Base-by-base conservation (phyloP, 2,888 invertebrate species). In the Bellardia bayeri region DNA sequence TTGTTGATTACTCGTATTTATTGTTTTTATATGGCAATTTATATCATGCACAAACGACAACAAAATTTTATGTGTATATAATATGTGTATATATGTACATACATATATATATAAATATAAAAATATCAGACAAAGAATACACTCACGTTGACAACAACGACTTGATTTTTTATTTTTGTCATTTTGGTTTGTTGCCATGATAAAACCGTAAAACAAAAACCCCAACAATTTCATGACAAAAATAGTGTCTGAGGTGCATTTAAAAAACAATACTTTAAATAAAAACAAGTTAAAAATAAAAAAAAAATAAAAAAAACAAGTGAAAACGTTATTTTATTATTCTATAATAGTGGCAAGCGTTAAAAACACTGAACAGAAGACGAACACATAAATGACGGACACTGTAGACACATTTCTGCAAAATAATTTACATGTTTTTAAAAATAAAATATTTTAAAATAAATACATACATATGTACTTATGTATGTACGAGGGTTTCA, bases 181-280 rank as follows among this genome's bases (percentile, higher is more conserved):
- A 68, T 14, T 69, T 61, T 69, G 8, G 61, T 61, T 68, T 82
- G 75, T 82, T 76, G 82, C 76, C 69, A 82, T 40, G 75, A 42
- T 16, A 82, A 74, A 82, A 58, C 37, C 45, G 5, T 5, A 23
- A 30, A 58, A 6, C 2, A 72, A 81, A 81, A 63, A 30, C 2
- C 40, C 42, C 80, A 71, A 33, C 33, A 37, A 63, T 61, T 81
- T 64, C 33, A 64, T 30, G 45, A 69, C 14, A 74, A 76, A 76
- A 69, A 54, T 76, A 82, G 69, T 69, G 16, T 7, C 54, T 63
- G 76, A 69, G 42, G n/a, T 63, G 61, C 69, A 83, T 76, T 58
- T 74, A 82, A 68, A 11, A 68, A 69, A 3, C n/a, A 63, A 71
- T 63, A 63, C 63, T 69, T 69, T 75, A 69, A 75, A 76, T 61